Percentiles rank a stretch among this genome's conserved stretches.
Conservation (phyloP, 1,140 invertebrate genomes). For the Ips typographus region DNA sequence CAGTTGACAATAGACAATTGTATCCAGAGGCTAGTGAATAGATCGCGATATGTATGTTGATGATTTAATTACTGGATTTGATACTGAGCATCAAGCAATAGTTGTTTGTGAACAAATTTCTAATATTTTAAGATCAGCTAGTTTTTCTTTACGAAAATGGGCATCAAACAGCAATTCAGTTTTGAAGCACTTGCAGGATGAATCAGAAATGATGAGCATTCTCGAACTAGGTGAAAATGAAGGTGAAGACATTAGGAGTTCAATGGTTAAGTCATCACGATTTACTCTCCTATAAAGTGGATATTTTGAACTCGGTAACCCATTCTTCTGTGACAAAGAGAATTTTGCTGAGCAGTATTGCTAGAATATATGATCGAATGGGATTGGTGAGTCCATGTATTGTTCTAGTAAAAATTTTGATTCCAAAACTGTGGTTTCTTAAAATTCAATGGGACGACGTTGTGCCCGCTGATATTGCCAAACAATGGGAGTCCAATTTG, state of each 20-base stretch:
- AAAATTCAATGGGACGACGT: too few species aligned
- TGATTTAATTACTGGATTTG: conserved; percentile 37
- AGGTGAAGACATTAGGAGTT: too few species aligned
- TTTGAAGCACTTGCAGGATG: background rate
- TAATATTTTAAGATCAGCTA: conserved; percentile 15
- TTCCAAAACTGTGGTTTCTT: too few species aligned
- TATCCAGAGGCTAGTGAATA: conserved; percentile 9
- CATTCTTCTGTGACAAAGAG: too few species aligned
- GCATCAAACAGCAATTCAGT: conserved; percentile 16
- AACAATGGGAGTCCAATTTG: conserved; percentile 18
- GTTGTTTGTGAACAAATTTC: conserved; percentile 14
- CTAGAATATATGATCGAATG: too few species aligned
- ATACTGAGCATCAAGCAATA: conserved; percentile 9
- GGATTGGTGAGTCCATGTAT: too few species aligned
- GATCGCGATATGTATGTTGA: conserved; percentile 40
- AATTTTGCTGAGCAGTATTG: too few species aligned
- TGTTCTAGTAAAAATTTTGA: too few species aligned
- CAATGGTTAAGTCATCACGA: too few species aligned
- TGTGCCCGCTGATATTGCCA: background rate
- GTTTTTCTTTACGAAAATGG: conserved; percentile 29
- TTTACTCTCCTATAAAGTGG: too few species aligned
- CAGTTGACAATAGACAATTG: conserved; percentile 26
- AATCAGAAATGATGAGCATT: conserved; percentile 7
- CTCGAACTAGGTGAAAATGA: too few species aligned
- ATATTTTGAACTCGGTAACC: too few species aligned